These are phyloP conservation scores for Cyprinella venusta DNA, from an alignment of 2,797 vertebrate species.

Conservation along the genomic window DNA sequence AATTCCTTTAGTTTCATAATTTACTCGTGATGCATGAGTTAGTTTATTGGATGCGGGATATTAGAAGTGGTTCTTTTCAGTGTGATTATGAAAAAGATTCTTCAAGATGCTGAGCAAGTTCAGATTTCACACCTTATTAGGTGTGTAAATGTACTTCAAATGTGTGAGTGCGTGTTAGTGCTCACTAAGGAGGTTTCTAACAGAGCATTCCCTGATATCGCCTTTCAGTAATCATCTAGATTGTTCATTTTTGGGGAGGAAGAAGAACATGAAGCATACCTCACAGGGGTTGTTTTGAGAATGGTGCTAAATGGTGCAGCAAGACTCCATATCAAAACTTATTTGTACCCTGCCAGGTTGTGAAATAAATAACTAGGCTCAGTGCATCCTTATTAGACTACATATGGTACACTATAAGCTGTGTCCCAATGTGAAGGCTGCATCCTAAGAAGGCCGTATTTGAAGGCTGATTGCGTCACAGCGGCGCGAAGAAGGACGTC, in stretches of 20 bases:
- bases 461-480: too few species aligned
- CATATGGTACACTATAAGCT: neutral
- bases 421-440: too few species aligned
- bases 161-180: neutral
- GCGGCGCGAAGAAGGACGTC: too few species aligned
- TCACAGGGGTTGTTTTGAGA: neutral
- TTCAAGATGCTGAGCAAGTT: neutral
- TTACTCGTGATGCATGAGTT: neutral
- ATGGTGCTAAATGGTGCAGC: neutral
- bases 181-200: slow-evolving; percentile 11
- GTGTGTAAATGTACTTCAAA: neutral
- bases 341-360: slow-evolving; percentile 1
- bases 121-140: slow-evolving; percentile 7
- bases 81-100: neutral
- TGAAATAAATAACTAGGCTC: neutral
- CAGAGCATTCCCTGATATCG: neutral
- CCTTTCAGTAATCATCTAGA: neutral
- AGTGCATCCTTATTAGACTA: slow-evolving; percentile 13
- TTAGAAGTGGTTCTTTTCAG: slow-evolving; percentile 17
- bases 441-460: too few species aligned
- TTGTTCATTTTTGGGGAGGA: neutral
- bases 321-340: neutral
- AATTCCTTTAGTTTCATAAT: slow-evolving; percentile 28
- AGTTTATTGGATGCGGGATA: slow-evolving; percentile 5
- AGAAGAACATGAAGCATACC: neutral